Evolutionary conservation across 2,888 invertebrate species (phyloP), one percentile per base, ranked within the genome.

Genomic region (Scelioninae gen. 1): DNA sequence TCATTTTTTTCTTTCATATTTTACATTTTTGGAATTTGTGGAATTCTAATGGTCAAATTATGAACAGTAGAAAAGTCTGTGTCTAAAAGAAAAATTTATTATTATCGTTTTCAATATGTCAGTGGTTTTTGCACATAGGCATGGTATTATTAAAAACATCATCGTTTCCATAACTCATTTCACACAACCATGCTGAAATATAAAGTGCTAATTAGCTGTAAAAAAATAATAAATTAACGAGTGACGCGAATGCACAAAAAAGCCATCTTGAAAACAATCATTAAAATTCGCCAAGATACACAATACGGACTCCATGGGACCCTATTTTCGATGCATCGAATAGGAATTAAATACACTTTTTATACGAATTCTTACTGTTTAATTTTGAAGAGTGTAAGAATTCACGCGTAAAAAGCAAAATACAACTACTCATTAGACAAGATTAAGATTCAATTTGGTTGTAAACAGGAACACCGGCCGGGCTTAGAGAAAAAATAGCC

Each of bases 291-390:
- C n/a, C n/a, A 63, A 62, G 23, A 40, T 43, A 55, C 55, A 23
- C 7, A 16, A n/a, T n/a, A n/a, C n/a, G 13, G 40, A 15, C 16
- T 11, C 0, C 43, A 29, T 16, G 31, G 34, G 49, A 76, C 9
- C n/a, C 47, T 40, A 40, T 63, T 77, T 55, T n/a, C 40, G 23
- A 16, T 45, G 49, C 56, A n/a, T 49, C 62, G 40, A 11, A 11
- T 15, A 10, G 7, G 69, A 78, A 78, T 69, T 63, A 78, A 78
- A 47, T 69, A 55, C 23, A 29, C 40, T 62, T 78, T 78, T 78
- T 78, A 63, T 55, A 40, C 10, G 38, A 31, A 62, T 47, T 34
- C 62, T 53, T 31, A 31, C 4, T 5, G 13, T 43, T 49, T 62
- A 43, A 66, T 66, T 66, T 40, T 15, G 13, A 23, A 63, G 49